phyloP scores from a whole-genome alignment of 1,140 invertebrate species.

The Brachionus asplanchnoidis region DNA sequence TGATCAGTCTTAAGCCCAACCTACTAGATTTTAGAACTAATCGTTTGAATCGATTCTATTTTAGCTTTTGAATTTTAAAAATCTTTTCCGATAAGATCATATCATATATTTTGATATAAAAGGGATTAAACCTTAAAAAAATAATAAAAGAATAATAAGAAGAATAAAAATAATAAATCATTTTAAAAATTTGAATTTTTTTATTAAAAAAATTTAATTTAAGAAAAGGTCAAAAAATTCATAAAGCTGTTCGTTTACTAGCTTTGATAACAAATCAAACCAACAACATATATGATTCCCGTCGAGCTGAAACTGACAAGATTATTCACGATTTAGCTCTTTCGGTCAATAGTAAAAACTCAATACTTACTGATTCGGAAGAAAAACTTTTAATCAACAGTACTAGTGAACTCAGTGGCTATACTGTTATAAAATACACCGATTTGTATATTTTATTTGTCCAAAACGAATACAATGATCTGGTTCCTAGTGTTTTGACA shows the following conservation, averaged over 20 bases:
- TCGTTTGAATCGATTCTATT: no score
- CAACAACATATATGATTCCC: constrained; percentile 9
- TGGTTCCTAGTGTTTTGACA: not conserved
- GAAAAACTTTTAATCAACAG: not conserved
- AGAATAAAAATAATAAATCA: no score
- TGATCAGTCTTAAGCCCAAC: no score
- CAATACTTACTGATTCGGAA: not conserved
- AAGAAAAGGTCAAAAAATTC: not conserved
- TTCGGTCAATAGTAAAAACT: not conserved
- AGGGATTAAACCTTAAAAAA: no score
- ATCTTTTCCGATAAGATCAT: no score
- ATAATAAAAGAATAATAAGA: no score
- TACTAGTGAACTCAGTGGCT: not conserved
- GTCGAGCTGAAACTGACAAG: not conserved
- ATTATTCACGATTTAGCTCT: not conserved
- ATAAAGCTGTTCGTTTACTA: not conserved
- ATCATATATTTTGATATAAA: no score
- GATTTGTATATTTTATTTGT: constrained; percentile 18
- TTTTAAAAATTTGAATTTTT: not conserved
- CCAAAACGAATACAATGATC: not conserved
- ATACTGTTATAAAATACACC: not conserved
- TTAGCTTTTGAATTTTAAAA: no score
- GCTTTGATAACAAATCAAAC: not conserved
- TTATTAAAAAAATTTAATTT: not conserved
- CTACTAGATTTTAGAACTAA: no score